These are phyloP conservation scores for Xerus inauris DNA, from an alignment of 2,113 vertebrate species.

Conservation along the genomic window DNA sequence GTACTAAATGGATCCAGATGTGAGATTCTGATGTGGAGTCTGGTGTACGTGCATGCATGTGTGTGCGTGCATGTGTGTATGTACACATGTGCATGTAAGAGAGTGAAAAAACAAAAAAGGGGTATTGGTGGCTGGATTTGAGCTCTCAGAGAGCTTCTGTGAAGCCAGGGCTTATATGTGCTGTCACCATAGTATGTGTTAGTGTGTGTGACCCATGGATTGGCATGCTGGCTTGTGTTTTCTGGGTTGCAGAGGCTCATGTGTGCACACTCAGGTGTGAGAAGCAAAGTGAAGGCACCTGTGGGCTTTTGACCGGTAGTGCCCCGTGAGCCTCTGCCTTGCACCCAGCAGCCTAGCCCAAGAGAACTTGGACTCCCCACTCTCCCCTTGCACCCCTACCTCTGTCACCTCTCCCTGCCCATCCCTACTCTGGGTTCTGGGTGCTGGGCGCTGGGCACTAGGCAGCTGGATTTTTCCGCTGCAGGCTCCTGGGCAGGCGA, in stretches of 20 bases:
- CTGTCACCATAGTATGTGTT: background rate
- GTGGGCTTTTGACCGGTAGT: background rate
- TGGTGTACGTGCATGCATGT: background rate
- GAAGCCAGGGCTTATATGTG: fast-evolving
- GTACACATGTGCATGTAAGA: background rate
- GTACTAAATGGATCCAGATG: slow-evolving; percentile 38
- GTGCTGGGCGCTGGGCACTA: background rate
- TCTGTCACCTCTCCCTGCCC: slow-evolving; percentile 11
- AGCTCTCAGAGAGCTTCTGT: background rate
- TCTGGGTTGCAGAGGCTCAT: background rate
- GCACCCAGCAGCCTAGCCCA: background rate
- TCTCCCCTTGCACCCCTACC: background rate
- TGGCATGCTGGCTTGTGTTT: background rate
- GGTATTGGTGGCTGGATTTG: background rate
- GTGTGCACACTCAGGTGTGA: background rate
- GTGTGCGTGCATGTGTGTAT: too few species aligned
- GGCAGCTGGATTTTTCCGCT: slow-evolving; percentile 57
- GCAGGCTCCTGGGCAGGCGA: slow-evolving; percentile 47
- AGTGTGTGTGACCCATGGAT: background rate
- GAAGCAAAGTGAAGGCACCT: background rate
- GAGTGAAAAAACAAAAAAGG: background rate
- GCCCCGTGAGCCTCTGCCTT: background rate
- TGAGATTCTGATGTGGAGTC: background rate
- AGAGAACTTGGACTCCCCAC: background rate
- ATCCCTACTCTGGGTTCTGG: background rate